These are phyloP conservation scores for Geopemphigus sp. DNA, from an alignment of 1,140 invertebrate genomes.

Conservation along the genomic window DNA sequence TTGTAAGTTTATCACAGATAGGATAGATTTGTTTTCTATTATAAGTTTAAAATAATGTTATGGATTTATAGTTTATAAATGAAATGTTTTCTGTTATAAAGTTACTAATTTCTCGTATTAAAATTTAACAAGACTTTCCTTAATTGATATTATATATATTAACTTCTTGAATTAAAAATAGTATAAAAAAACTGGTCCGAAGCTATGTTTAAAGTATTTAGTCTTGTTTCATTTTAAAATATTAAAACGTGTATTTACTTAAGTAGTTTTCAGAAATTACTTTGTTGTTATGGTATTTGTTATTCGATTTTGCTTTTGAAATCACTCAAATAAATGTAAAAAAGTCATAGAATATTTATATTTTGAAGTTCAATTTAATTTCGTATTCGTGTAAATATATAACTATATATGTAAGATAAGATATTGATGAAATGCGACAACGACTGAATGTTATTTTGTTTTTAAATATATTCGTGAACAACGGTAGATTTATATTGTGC, in stretches of 20 bases:
- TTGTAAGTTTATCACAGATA: no score
- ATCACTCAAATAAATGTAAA: not conserved
- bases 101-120: not conserved
- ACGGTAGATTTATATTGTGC: constrained; percentile 9
- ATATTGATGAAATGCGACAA: constrained; percentile 4
- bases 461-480: constrained; percentile 1
- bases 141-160: not conserved
- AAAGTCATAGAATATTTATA: not conserved
- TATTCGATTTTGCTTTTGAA: not conserved
- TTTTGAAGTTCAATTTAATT: not conserved
- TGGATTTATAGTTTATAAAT: not conserved
- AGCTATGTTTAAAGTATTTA: not conserved
- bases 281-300: not conserved
- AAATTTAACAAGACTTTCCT: not conserved
- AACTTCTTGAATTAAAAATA: not conserved
- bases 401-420: not conserved
- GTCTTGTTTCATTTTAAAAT: no score
- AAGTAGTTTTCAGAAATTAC: no score
- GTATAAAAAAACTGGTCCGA: not conserved
- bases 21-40: constrained; percentile 6
- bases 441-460: constrained; percentile 26
- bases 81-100: not conserved
- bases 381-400: not conserved
- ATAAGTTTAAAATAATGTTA: not conserved
- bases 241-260: not conserved